A percentile compares a stretch with the other conserved stretches of the same genome.
Conservation (phyloP, 2,888 invertebrate species). For the Amaurobius ferox region DNA sequence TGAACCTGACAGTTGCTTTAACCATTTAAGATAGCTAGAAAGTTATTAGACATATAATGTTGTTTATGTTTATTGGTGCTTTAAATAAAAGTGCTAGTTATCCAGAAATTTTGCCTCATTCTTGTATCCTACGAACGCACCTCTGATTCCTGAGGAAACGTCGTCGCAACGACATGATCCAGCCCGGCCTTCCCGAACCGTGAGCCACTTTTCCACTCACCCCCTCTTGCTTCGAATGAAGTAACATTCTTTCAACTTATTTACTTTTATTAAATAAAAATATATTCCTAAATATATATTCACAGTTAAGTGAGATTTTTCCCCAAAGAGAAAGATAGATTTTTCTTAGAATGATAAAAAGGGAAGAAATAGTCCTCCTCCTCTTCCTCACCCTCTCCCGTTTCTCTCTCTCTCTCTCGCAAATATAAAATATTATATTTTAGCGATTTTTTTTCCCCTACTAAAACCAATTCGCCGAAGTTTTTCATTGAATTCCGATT, state of each 20-base stretch:
- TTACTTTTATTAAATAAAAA: constrained; percentile 51
- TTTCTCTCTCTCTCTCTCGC: not conserved
- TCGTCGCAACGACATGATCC: too few species aligned
- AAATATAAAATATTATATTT: not conserved
- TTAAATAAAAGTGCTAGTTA: too few species aligned
- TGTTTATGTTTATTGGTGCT: too few species aligned
- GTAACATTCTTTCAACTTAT: constrained; percentile 2
- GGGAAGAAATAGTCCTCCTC: constrained; percentile 8
- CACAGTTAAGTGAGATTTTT: constrained; percentile 62
- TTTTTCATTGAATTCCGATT: not conserved
- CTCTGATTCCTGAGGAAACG: too few species aligned
- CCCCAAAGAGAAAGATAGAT: constrained; percentile 56
- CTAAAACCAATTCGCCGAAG: not conserved
- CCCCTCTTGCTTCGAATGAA: constrained; percentile 8
- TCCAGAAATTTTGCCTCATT: too few species aligned
- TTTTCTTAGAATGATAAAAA: constrained; percentile 23
- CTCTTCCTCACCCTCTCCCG: not conserved
- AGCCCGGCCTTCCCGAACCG: not conserved
- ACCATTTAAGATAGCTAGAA: too few species aligned
- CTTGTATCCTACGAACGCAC: too few species aligned
- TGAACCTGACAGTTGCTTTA: too few species aligned
- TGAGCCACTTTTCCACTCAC: not conserved
- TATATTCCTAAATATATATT: constrained; percentile 48
- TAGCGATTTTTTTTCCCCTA: not conserved
- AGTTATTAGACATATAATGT: too few species aligned